Evolutionary conservation across 2,113 vertebrate genomes (phyloP).

Genomic region (Bubalus kerabau): DNA sequence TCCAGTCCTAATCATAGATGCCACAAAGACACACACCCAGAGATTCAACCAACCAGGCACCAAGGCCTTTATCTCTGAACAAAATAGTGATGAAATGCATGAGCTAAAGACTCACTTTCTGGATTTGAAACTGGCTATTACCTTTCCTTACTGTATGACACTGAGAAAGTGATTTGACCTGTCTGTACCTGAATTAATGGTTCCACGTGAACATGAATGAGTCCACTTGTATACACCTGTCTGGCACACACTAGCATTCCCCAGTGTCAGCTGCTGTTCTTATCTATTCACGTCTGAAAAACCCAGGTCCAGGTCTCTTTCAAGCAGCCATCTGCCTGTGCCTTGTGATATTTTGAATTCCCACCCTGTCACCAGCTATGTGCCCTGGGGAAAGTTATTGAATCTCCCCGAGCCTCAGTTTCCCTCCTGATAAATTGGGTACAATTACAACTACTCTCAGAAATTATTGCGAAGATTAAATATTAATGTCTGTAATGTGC

Average conservation of each 20-base stretch:
- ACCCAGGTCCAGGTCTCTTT: neutral
- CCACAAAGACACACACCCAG: neutral
- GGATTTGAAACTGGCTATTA: neutral
- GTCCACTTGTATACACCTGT: neutral
- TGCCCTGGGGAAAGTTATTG: neutral
- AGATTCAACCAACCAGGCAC: neutral
- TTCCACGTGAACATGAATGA: neutral
- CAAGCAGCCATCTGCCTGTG: neutral
- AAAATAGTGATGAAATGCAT: neutral
- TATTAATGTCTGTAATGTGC: neutral
- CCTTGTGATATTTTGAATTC: neutral
- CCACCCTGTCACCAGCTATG: neutral
- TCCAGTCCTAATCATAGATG: neutral
- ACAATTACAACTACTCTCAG: neutral
- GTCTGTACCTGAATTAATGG: neutral
- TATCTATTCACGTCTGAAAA: neutral
- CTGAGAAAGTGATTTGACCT: neutral
- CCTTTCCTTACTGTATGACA: neutral
- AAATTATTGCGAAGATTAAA: constrained; percentile 1
- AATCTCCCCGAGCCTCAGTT: neutral
- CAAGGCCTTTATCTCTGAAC: neutral
- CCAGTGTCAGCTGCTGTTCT: neutral
- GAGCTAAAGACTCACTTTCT: neutral
- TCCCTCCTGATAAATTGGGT: neutral
- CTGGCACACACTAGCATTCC: neutral